Evolutionary conservation across 2,888 invertebrate species (phyloP).

Genomic region (Hirtodrosophila trivittata): DNA sequence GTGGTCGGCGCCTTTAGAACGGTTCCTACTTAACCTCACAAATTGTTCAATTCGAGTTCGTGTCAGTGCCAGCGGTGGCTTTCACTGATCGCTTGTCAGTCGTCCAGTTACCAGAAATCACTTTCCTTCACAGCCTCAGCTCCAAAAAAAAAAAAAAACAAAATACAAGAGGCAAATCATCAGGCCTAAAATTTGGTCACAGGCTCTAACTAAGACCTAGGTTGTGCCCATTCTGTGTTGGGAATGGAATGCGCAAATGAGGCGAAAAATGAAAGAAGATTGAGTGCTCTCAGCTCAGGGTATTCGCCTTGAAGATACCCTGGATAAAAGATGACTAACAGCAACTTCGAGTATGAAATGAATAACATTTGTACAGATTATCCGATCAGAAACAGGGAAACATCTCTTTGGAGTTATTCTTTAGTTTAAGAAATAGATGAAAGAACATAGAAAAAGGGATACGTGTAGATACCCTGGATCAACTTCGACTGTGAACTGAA

Average conservation of each 20-base stretch:
- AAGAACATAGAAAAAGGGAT: too few relatives aligned
- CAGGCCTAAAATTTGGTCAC: constrained; percentile 26
- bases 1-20: constrained; percentile 25
- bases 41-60: constrained; percentile 33
- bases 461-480: too few relatives aligned
- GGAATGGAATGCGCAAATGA: constrained; percentile 61
- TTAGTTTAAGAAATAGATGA: too few relatives aligned
- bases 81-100: constrained; percentile 59
- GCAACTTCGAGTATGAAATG: too few relatives aligned
- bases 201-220: constrained; percentile 15
- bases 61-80: constrained; percentile 55
- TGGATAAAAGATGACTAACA: too few relatives aligned
- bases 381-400: too few relatives aligned
- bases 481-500: too few relatives aligned
- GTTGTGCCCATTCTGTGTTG: constrained; percentile 70
- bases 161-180: constrained; percentile 43
- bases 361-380: too few relatives aligned
- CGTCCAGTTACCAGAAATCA: constrained; percentile 60
- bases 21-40: constrained; percentile 15
- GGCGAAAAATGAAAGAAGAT: constrained; percentile 18
- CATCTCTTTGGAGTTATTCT: too few relatives aligned
- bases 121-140: constrained; percentile 54
- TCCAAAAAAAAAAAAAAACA: too few relatives aligned
- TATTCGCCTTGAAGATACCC: too few relatives aligned
- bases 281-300: background rate